Evolutionary conservation across 2,888 invertebrate species (phyloP).

Genomic region (Argyresthia goedartella): DNA sequence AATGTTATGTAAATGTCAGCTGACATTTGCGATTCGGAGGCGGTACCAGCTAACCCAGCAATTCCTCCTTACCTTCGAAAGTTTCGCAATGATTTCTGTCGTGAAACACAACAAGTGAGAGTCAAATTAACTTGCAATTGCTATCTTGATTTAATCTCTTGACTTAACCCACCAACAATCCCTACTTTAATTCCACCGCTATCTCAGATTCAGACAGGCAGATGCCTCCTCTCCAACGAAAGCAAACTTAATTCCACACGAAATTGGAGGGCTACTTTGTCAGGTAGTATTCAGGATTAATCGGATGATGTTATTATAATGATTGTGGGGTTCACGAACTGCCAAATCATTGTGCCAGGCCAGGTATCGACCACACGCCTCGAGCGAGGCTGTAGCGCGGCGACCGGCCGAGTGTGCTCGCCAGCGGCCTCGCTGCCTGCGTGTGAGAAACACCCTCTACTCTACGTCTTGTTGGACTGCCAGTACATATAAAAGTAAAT

Average conservation of each 20-base stretch:
- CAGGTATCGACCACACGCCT: conserved; percentile 37
- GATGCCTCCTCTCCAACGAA: too few species aligned
- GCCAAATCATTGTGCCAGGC: conserved; percentile 33
- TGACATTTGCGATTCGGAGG: conserved; percentile 52
- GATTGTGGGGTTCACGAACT: conserved; percentile 39
- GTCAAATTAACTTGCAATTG: too few species aligned
- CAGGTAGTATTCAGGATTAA: background rate
- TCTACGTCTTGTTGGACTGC: too few species aligned
- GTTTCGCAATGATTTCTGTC: background rate
- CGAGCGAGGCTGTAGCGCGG: conserved; percentile 15
- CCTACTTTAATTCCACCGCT: too few species aligned
- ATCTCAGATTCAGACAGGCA: too few species aligned
- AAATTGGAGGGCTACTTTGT: too few species aligned
- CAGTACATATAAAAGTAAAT: too few species aligned
- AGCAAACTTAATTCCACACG: too few species aligned
- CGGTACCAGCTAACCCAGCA: conserved; percentile 16
- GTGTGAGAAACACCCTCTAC: too few species aligned
- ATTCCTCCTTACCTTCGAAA: conserved; percentile 1
- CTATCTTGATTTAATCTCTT: too few species aligned
- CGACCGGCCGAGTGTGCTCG: conserved; percentile 35
- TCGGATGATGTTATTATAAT: background rate
- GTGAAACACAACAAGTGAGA: background rate
- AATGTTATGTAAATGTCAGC: conserved; percentile 50
- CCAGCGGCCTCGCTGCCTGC: conserved; percentile 7
- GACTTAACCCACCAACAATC: too few species aligned